Percentiles rank a stretch among this genome's conserved stretches.
These are phyloP conservation scores for Haliclystus octoradiatus DNA, from an alignment of 30 jellyfish, hydroid and myxozoan species.

Conservation along the genomic window DNA sequence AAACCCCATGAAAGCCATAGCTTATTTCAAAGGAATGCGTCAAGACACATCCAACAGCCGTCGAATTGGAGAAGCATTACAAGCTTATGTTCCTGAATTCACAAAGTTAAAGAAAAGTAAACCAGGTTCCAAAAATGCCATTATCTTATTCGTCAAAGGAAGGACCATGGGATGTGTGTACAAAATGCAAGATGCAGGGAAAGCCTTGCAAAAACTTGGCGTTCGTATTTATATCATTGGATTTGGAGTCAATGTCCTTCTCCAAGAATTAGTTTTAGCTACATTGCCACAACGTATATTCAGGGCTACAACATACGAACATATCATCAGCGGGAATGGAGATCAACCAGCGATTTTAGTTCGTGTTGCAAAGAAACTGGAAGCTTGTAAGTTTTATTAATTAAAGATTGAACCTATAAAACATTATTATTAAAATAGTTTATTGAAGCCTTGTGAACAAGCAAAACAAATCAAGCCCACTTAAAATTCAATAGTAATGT, in stretches of 20 bases:
- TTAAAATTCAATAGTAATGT: no score
- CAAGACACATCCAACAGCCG: conserved; percentile 30
- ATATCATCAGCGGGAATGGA: conserved; percentile 19
- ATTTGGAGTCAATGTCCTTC: conserved; percentile 27
- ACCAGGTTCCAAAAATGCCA: conserved; percentile 16
- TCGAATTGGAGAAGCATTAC: conserved; percentile 49
- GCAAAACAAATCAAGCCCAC: no score
- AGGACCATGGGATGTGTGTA: conserved; percentile 52
- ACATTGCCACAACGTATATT: conserved; percentile 40
- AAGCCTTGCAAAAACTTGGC: conserved; percentile 25
- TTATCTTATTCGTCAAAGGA: conserved; percentile 32
- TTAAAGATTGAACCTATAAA: no score
- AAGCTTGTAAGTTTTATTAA: conserved; percentile 24
- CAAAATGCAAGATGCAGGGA: conserved; percentile 43
- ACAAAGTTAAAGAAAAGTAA: conserved; percentile 1
- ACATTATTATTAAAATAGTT: no score
- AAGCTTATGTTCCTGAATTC: background rate
- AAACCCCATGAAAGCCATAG: background rate
- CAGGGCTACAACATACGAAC: conserved; percentile 54
- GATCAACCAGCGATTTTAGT: conserved; percentile 19
- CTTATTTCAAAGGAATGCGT: background rate
- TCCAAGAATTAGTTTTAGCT: conserved; percentile 48
- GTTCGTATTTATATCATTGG: conserved; percentile 43
- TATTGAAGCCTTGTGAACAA: no score
- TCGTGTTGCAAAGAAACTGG: conserved; percentile 22